These are phyloP conservation scores for Notoglanidium macrostoma DNA, from an alignment of 2,797 vertebrate species.

Conservation along the genomic window DNA sequence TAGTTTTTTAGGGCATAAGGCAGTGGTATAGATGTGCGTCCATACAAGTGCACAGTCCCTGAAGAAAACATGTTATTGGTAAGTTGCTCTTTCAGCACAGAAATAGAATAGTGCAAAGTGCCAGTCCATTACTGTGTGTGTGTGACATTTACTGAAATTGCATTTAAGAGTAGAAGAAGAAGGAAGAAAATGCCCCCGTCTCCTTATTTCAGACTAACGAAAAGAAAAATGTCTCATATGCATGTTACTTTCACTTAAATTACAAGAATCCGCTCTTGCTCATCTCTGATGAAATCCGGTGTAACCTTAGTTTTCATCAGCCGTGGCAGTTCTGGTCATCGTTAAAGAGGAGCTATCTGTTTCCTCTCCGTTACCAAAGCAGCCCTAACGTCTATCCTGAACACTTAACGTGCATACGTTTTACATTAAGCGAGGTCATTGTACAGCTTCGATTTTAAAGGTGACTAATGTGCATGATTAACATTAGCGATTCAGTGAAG, in stretches of 20 bases:
- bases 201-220: constrained; percentile 26
- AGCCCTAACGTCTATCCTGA: background rate
- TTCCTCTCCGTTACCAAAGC: constrained; percentile 29
- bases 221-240: constrained; percentile 40
- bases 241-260: constrained; percentile 39
- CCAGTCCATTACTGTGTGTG: constrained; percentile 44
- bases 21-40: background rate
- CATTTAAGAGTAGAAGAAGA: constrained; percentile 41
- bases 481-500: constrained; percentile 39
- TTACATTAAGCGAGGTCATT: constrained; percentile 16
- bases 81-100: constrained; percentile 33
- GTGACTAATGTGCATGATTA: constrained; percentile 47
- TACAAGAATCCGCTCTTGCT: constrained; percentile 22
- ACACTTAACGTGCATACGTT: constrained; percentile 19
- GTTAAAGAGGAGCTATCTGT: constrained; percentile 10
- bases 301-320: constrained; percentile 47
- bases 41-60: constrained; percentile 7
- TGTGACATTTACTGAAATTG: constrained; percentile 57
- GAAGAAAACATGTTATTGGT: constrained; percentile 40
- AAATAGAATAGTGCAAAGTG: constrained; percentile 49
- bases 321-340: constrained; percentile 16
- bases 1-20: background rate
- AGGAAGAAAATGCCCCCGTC: constrained; percentile 9
- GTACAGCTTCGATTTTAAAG: constrained; percentile 20
- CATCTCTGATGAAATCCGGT: constrained; percentile 52